These are phyloP conservation scores for Onychomys arenicola DNA, from an alignment of 2,797 vertebrate species.

Conservation along the genomic window DNA sequence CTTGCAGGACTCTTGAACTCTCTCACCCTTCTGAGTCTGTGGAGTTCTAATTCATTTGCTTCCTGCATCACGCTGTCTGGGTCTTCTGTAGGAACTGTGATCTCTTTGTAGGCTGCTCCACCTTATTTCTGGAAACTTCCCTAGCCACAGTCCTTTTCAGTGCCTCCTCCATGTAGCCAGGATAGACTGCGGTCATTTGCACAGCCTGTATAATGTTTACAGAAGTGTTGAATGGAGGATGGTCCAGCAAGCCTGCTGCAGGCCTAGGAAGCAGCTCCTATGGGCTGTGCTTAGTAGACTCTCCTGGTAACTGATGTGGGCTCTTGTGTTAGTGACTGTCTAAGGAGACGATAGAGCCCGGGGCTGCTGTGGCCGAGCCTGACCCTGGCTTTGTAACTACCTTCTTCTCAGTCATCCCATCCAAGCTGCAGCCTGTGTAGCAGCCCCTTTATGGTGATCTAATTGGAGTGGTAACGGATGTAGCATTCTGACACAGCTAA, in stretches of 20 bases:
- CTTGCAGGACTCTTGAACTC: background rate
- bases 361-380: constrained; percentile 6
- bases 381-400: constrained; percentile 48
- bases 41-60: background rate
- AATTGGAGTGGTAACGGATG: constrained; percentile 82
- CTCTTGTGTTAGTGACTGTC: background rate
- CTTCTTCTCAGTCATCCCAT: constrained; percentile 6
- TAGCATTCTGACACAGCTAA: constrained; percentile 77
- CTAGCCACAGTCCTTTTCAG: background rate
- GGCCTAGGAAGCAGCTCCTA: background rate
- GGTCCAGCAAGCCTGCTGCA: background rate
- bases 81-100: background rate
- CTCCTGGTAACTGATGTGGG: background rate
- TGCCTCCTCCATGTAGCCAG: background rate
- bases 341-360: background rate
- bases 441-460: constrained; percentile 73
- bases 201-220: background rate
- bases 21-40: background rate
- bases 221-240: background rate
- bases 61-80: background rate
- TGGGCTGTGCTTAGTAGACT: background rate
- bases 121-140: background rate
- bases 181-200: background rate
- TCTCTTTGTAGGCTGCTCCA: background rate
- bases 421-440: constrained; percentile 29